Conservation (phyloP, 2,888 invertebrate species). For the Malacosoma neustria region DNA sequence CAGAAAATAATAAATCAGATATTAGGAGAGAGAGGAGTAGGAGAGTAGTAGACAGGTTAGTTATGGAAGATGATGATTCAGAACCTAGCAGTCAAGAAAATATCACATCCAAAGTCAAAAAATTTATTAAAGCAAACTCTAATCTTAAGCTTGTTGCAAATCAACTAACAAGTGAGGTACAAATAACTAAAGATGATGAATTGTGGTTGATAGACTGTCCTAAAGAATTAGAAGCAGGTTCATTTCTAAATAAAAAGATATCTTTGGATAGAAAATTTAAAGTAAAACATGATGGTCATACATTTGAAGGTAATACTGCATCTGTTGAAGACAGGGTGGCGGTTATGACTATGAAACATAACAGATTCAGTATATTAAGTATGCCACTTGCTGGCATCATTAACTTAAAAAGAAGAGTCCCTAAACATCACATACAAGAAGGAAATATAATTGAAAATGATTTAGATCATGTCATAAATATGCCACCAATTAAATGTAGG, state of each 20-base stretch:
- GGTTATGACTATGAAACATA: background rate
- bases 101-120: background rate
- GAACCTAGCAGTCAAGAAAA: background rate
- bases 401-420: background rate
- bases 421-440: background rate
- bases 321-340: background rate
- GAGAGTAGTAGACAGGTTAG: background rate
- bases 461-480: slow-evolving; percentile 40
- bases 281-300: background rate
- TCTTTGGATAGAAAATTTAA: background rate
- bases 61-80: background rate
- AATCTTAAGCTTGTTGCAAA: background rate
- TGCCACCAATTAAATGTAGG: slow-evolving; percentile 53
- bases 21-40: background rate
- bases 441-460: slow-evolving; percentile 14
- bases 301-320: background rate
- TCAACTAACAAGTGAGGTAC: background rate
- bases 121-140: background rate
- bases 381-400: background rate
- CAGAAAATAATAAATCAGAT: background rate
- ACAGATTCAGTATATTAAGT: background rate
- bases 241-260: background rate
- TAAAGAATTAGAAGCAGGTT: background rate
- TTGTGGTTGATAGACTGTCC: background rate
- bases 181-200: background rate